Conservation (phyloP, 2,113 vertebrate species). For the Diphyllodes magnificus region DNA sequence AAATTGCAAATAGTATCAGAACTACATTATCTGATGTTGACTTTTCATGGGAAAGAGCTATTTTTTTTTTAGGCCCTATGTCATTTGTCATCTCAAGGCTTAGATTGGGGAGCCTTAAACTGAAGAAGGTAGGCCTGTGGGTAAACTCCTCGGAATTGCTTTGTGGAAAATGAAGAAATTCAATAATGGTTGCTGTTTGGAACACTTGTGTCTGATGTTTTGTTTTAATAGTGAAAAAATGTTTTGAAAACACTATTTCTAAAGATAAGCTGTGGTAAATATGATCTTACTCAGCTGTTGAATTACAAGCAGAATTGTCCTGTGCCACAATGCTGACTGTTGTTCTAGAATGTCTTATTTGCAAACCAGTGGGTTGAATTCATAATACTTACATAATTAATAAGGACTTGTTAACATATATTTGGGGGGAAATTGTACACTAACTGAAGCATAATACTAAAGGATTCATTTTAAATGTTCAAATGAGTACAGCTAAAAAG, state of each 20-base stretch:
- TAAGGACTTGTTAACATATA: neutral
- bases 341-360: neutral
- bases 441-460: neutral
- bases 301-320: neutral
- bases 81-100: constrained; percentile 64
- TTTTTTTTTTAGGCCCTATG: constrained; percentile 62
- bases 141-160: constrained; percentile 50
- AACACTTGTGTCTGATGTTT: neutral
- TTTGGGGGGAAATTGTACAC: neutral
- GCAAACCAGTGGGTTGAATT: neutral
- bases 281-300: neutral
- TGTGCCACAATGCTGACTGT: neutral
- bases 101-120: constrained; percentile 62
- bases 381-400: constrained; percentile 1
- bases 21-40: constrained; percentile 56
- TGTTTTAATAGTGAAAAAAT: constrained; percentile 2
- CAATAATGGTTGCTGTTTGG: constrained; percentile 7
- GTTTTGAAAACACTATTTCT: neutral
- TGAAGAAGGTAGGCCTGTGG: constrained; percentile 61
- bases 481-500: neutral
- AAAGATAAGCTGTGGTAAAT: neutral
- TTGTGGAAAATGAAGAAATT: constrained; percentile 43
- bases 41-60: constrained; percentile 64
- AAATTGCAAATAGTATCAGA: constrained; percentile 41
- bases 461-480: neutral